Conservation (phyloP, 2,797 vertebrate genomes). For the Bovichtus variegatus region DNA sequence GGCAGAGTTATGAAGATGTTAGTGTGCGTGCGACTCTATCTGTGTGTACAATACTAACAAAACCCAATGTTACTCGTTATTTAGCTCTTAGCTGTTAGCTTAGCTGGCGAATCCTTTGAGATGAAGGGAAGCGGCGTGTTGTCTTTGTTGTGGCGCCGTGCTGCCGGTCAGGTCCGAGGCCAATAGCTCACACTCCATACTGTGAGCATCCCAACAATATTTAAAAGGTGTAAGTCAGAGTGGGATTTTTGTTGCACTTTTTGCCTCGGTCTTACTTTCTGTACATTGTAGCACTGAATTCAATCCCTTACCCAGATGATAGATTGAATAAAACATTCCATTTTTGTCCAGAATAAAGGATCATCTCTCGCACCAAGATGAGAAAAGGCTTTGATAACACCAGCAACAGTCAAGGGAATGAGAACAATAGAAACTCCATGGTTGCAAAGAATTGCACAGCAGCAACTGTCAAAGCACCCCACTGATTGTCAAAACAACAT, state of each 20-base stretch:
- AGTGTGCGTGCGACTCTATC: too few relatives aligned
- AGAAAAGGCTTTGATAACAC: conserved; percentile 58
- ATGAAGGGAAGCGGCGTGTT: too few relatives aligned
- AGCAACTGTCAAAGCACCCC: conserved; percentile 42
- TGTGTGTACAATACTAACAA: too few relatives aligned
- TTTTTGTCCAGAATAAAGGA: conserved; percentile 49
- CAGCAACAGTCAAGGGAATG: conserved; percentile 36
- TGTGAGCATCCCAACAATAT: too few relatives aligned
- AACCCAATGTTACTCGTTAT: too few relatives aligned
- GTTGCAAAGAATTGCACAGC: conserved; percentile 43
- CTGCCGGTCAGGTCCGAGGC: too few relatives aligned
- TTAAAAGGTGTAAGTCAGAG: neutral
- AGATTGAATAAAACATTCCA: conserved; percentile 54
- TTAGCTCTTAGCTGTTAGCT: too few relatives aligned
- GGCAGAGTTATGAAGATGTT: too few relatives aligned
- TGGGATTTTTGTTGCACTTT: conserved; percentile 9
- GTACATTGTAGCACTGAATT: conserved; percentile 14
- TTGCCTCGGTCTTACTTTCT: conserved; percentile 16
- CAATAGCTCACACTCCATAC: too few relatives aligned
- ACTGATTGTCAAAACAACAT: conserved; percentile 60
- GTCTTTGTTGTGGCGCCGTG: too few relatives aligned
- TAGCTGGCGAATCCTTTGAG: too few relatives aligned
- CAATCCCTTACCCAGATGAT: conserved; percentile 17
- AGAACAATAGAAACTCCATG: conserved; percentile 40
- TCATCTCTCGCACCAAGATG: conserved; percentile 48